Percentiles rank a stretch among this genome's conserved stretches.
Evolutionary conservation across 2,888 invertebrate species (phyloP).

Genomic region (Cacoxenus indagator): DNA sequence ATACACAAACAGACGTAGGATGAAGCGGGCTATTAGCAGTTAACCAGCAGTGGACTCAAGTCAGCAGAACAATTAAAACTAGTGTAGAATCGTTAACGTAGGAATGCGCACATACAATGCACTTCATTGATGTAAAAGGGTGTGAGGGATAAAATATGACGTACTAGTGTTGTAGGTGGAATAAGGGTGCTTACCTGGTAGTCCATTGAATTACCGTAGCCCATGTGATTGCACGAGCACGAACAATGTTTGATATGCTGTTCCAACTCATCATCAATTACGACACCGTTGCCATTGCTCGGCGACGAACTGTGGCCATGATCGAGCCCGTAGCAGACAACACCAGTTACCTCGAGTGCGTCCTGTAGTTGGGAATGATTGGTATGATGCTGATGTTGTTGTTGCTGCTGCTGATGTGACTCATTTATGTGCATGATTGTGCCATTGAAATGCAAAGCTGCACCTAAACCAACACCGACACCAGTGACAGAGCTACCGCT

Average conservation of each 20-base stretch:
- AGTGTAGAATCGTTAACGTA: slow-evolving; percentile 41
- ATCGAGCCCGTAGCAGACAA: slow-evolving; percentile 41
- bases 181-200: slow-evolving; percentile 78
- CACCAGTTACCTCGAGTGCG: slow-evolving; percentile 24
- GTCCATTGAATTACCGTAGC: slow-evolving; percentile 92
- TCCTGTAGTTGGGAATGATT: slow-evolving; percentile 43
- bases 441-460: slow-evolving; percentile 28
- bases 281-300: slow-evolving; percentile 35
- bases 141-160: not conserved
- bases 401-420: slow-evolving; percentile 38
- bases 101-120: slow-evolving; percentile 32
- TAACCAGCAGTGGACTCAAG: not conserved
- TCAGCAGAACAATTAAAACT: slow-evolving; percentile 25
- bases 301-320: slow-evolving; percentile 26
- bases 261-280: slow-evolving; percentile 84
- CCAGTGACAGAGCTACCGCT: not conserved
- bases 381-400: slow-evolving; percentile 35
- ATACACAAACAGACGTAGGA: slow-evolving; percentile 13
- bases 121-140: not conserved
- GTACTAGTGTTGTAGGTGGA: no score
- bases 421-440: slow-evolving; percentile 40
- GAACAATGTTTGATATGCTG: slow-evolving; percentile 91
- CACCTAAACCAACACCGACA: slow-evolving; percentile 13
- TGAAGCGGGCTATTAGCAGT: slow-evolving; percentile 3
- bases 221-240: slow-evolving; percentile 94